phyloP scores from a whole-genome alignment of 1,140 invertebrate genomes.

The Charaxes varanes region DNA sequence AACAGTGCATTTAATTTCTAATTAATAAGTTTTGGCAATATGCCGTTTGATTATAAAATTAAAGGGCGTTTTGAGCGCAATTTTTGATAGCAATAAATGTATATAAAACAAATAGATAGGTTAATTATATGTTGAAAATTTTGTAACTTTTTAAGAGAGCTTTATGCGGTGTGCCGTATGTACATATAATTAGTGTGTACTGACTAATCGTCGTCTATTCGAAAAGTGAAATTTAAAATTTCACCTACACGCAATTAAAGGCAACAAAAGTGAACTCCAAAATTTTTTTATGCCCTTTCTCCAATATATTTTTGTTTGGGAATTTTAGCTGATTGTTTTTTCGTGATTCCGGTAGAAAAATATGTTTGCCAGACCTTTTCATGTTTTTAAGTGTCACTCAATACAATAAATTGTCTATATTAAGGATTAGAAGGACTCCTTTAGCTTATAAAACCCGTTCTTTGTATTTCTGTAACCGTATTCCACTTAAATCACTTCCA shows the following conservation, averaged over 20 bases:
- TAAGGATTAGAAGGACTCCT: too few relatives aligned
- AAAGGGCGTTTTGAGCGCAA: slow-evolving; percentile 63
- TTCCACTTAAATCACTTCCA: too few relatives aligned
- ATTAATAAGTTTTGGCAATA: slow-evolving; percentile 41
- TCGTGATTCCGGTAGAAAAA: too few relatives aligned
- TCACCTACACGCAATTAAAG: slow-evolving; percentile 30
- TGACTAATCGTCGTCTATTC: slow-evolving; percentile 20
- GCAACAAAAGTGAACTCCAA: slow-evolving; percentile 21
- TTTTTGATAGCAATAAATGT: slow-evolving; percentile 70
- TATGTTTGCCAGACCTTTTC: too few relatives aligned
- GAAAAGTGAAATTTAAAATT: slow-evolving; percentile 65
- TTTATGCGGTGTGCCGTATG: slow-evolving; percentile 64
- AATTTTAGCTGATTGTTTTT: too few relatives aligned
- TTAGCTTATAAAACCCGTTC: too few relatives aligned
- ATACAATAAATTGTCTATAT: too few relatives aligned
- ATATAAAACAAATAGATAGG: slow-evolving; percentile 67
- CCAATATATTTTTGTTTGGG: too few relatives aligned
- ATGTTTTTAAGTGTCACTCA: too few relatives aligned
- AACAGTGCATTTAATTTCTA: slow-evolving; percentile 21
- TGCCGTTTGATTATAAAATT: slow-evolving; percentile 39
- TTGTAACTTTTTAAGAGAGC: slow-evolving; percentile 71
- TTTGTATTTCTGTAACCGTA: too few relatives aligned
- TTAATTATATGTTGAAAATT: slow-evolving; percentile 66
- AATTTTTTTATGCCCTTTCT: slow-evolving; percentile 6
- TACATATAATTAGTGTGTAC: slow-evolving; percentile 52